Evolutionary conservation across 2,113 vertebrate species (phyloP).

Genomic region (Coryphaenoides rupestris): DNA sequence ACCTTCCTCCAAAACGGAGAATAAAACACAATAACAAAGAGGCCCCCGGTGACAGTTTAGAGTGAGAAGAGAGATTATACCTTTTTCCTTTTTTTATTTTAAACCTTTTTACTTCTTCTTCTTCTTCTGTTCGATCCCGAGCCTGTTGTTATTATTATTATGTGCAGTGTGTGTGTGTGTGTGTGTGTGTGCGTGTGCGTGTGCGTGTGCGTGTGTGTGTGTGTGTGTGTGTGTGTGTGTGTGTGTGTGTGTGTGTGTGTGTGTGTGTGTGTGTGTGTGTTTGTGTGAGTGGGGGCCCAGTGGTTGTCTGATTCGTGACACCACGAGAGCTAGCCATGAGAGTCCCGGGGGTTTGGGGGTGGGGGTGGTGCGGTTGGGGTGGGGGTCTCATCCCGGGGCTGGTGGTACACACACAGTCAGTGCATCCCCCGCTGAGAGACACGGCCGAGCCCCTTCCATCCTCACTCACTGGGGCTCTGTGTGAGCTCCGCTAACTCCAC

Average conservation of each 20-base stretch:
- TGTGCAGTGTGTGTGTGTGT: constrained; percentile 5
- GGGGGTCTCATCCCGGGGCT: constrained; percentile 40
- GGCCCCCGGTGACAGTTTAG: constrained; percentile 38
- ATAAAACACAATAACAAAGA: constrained; percentile 49
- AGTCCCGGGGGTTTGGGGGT: constrained; percentile 43
- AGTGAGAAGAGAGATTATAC: constrained; percentile 30
- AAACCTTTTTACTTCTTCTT: constrained; percentile 26
- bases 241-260: no score
- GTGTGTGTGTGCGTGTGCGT: no score
- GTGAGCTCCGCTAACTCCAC: constrained; percentile 50
- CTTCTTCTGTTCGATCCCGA: no score
- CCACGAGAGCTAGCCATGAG: constrained; percentile 43
- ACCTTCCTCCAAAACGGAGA: constrained; percentile 29
- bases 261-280: no score
- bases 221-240: no score
- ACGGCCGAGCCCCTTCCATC: constrained; percentile 44
- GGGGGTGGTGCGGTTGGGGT: no score
- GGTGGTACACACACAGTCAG: constrained; percentile 37
- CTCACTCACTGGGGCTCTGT: constrained; percentile 33
- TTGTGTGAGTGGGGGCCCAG: constrained; percentile 19
- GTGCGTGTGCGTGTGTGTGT: no score
- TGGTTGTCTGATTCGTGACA: constrained; percentile 29
- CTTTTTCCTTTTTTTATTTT: constrained; percentile 6
- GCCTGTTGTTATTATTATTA: no score
- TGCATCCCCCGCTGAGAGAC: constrained; percentile 41